These are phyloP conservation scores for Cyphotilapia sp. DNA, from an alignment of 2,113 vertebrate genomes.

Conservation along the genomic window DNA sequence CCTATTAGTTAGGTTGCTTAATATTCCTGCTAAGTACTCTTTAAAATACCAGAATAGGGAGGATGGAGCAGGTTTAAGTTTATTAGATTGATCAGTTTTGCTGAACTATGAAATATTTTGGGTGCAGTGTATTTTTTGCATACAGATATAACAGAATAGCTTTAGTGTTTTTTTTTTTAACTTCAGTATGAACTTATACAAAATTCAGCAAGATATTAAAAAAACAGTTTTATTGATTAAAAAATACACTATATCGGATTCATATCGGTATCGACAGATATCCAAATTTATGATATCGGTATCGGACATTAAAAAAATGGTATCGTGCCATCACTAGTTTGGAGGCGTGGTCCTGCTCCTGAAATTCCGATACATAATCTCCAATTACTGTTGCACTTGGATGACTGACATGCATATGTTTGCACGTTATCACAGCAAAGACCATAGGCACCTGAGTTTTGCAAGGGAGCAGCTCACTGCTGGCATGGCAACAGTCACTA, in stretches of 20 bases:
- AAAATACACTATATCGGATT: fast-evolving
- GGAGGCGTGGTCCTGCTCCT: neutral
- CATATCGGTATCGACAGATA: neutral
- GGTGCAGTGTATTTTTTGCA: fast-evolving
- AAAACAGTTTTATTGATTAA: neutral
- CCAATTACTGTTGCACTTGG: neutral
- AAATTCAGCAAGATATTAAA: fast-evolving
- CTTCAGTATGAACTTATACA: fast-evolving
- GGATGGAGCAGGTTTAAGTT: fast-evolving
- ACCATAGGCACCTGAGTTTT: neutral
- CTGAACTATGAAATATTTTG: fast-evolving
- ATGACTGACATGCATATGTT: neutral
- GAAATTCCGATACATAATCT: neutral
- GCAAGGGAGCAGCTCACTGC: neutral
- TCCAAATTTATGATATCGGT: neutral
- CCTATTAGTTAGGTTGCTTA: fast-evolving
- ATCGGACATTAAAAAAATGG: fast-evolving
- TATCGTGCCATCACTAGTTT: neutral
- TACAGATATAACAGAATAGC: fast-evolving
- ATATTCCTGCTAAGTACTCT: neutral
- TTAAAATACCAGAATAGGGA: neutral
- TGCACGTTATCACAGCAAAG: neutral
- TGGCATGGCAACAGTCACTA: constrained; percentile 52
- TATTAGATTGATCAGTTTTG: fast-evolving
- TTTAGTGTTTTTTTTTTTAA: fast-evolving